phyloP scores from a whole-genome alignment of 2,113 vertebrate species.

The Sylvicapra grimmia region DNA sequence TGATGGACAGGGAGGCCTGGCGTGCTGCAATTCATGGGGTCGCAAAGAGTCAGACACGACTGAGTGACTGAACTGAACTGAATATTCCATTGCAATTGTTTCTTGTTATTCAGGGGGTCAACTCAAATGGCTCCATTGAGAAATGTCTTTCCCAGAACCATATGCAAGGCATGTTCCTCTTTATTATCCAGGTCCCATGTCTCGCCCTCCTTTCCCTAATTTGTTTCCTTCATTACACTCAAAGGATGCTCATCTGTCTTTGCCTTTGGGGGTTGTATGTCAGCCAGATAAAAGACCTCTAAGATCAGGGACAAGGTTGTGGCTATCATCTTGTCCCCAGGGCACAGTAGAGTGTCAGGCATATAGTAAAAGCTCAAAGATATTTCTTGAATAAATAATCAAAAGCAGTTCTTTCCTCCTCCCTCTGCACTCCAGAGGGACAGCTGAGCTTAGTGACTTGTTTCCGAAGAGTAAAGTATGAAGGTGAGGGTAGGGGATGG shows the following conservation, averaged over 20 bases:
- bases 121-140: neutral
- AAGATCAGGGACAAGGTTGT: neutral
- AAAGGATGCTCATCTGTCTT: neutral
- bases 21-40: too few species aligned
- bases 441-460: neutral
- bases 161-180: neutral
- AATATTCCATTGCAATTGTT: neutral
- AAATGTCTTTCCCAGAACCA: neutral
- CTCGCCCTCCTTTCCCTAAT: neutral
- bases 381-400: neutral
- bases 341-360: neutral
- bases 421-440: neutral
- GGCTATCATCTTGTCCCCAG: neutral
- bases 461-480: neutral
- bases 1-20: too few species aligned
- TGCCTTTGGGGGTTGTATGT: neutral
- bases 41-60: accelerated
- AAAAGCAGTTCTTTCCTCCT: neutral
- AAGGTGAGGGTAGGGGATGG: neutral
- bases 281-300: neutral
- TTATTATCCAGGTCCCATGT: neutral
- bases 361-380: neutral
- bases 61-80: neutral
- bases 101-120: neutral
- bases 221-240: neutral